Base-by-base conservation (phyloP, 2,888 invertebrate species). In the Cosmia trapezina region DNA sequence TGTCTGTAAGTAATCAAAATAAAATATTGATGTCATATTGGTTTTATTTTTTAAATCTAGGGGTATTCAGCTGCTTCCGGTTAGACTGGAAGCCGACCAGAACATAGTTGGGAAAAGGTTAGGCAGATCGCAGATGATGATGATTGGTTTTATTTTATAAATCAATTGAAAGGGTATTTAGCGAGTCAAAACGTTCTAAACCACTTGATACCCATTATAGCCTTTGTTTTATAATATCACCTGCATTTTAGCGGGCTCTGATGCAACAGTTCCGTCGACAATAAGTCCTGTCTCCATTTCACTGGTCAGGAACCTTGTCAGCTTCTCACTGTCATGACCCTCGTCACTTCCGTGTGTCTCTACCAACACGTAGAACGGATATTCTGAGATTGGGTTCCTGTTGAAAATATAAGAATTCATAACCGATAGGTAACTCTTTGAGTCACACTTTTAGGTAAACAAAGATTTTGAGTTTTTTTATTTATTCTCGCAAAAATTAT, bases 341-440 rank as follows among this genome's bases (percentile, higher is more conserved):
- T 96, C 96, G 87, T 98, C 97, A 87, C 99, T 99, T 4, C 99
- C 99, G 49, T 98, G 98, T 0, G 98, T 98, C 94, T 99, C 99
- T 73, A 99, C 97, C 0, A 99, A 91, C 93, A 98, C 97, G 90
- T 99, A 98, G 93, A 98, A 99, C 2, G 98, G 98, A 90, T 96
- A 97, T 2, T 97, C 96, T 0, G 95, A 91, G 75, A 97, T 95
- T 12, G 97, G 98, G 45, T 97, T 96, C 72, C 96, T 96, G 86
- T 22, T 49, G 33, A 54, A 57, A 73, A 59, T 37, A 43, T 33
- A 14, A 49, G 8, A 28, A 19, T 33, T n/a, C 12, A 12, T 17
- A 19, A 53, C 11, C n/a, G n/a, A n/a, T n/a, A n/a, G n/a, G n/a
- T n/a, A n/a, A n/a, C n/a, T n/a, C n/a, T n/a, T n/a, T n/a, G n/a